Conservation (phyloP, 2,113 vertebrate genomes). For the Illadopsis cleaveri region DNA sequence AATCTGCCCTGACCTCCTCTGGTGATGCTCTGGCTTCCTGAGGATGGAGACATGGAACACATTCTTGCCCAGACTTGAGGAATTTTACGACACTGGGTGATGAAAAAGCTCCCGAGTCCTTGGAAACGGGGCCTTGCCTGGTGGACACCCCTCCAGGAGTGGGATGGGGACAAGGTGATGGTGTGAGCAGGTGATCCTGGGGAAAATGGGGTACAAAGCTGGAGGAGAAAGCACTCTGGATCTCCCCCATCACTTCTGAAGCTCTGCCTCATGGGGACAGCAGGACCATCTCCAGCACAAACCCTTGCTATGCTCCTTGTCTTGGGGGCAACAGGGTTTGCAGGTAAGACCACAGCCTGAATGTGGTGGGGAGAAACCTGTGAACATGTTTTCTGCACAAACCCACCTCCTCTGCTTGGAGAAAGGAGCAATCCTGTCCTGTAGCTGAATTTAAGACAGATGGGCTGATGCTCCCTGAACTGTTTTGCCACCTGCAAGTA, state of each 20-base stretch:
- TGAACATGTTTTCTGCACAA: neutral
- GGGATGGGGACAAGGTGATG: neutral
- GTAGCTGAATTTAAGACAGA: neutral
- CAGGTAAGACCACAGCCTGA: conserved; percentile 13
- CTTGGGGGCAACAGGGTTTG: rapidly evolving
- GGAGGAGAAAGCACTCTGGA: neutral
- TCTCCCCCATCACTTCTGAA: neutral
- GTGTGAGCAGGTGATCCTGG: neutral
- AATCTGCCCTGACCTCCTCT: conserved; percentile 12
- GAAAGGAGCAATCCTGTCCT: neutral
- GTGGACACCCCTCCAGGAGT: neutral
- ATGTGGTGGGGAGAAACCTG: neutral
- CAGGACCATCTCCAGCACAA: neutral
- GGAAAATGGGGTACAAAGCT: neutral
- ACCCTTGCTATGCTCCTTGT: neutral
- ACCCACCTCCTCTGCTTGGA: neutral
- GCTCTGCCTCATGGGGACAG: neutral
- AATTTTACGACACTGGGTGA: neutral
- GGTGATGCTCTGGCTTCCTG: conserved; percentile 14
- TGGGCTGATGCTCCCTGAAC: neutral
- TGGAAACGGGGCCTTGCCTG: neutral
- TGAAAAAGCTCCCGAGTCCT: neutral
- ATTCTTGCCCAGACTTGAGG: neutral
- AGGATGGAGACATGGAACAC: conserved; percentile 24
- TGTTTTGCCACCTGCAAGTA: neutral